Evolutionary conservation across 2,888 invertebrate genomes (phyloP), one percentile per base, ranked within the genome.

Genomic region (Anoncus sp.): DNA sequence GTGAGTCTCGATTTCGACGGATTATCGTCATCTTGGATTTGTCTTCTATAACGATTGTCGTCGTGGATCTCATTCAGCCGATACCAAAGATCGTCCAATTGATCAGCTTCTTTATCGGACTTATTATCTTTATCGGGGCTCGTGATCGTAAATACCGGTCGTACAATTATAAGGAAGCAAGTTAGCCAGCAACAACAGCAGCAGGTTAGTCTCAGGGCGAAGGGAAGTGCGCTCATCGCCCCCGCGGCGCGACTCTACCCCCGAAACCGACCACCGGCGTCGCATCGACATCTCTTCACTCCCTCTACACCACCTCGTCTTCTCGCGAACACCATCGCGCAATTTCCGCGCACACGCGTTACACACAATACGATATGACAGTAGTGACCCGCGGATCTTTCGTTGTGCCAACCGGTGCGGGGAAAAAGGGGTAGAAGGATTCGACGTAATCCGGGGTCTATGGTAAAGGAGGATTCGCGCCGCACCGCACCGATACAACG

Each of bases 201-300:
- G 85, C 85, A 86, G 86, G 87, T 88, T 85, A 88, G 87, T 90
- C 87, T 89, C 88, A 89, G 89, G 89, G 87, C 90, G 87, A 88
- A 88, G 87, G 89, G 89, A 89, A 89, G 85, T 86, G 87, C 89
- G 89, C 90, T 90, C 90, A 90, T 90, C 91, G 90, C 90, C 90
- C 89, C 89, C 89, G 88, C 89, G 90, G 90, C 90, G 90, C 88
- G 89, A 89, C 88, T 89, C 90, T 88, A 88, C 89, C 89, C 90
- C 90, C 89, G 88, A 88, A 89, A 89, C 90, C 90, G 88, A 88
- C 87, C 90, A 89, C 88, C 88, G 87, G 86, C 87, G 88, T 89
- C 87, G 88, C 90, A 90, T 90, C 90, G 89, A 89, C 90, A 90
- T 90, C 86, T 89, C 78, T 89, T 86, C 86, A 85, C 86, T 87